These are phyloP conservation scores for Anoura caudifer DNA, from an alignment of 2,113 vertebrate genomes.

Conservation along the genomic window DNA sequence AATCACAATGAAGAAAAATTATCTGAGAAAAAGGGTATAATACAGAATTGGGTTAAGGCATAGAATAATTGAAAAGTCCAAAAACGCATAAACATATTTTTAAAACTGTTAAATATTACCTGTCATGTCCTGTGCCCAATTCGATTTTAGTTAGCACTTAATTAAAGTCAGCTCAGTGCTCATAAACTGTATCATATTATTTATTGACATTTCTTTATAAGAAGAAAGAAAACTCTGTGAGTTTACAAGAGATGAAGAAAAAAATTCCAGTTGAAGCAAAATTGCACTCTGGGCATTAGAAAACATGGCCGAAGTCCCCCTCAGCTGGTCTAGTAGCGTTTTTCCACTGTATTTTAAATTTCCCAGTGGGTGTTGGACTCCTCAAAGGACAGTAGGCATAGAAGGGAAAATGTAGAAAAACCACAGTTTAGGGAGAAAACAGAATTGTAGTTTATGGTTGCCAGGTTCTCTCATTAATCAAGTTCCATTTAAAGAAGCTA, in stretches of 20 bases:
- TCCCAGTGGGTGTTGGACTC: conserved; percentile 17
- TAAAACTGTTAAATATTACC: neutral
- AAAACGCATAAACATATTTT: neutral
- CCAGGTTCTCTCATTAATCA: neutral
- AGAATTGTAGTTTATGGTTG: neutral
- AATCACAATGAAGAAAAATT: neutral
- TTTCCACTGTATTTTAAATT: conserved; percentile 30
- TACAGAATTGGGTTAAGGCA: neutral
- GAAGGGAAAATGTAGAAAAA: conserved; percentile 34
- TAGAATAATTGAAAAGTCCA: neutral
- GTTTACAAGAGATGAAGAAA: conserved; percentile 53
- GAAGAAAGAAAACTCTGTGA: neutral
- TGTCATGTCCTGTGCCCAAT: neutral
- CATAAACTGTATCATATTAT: conserved; percentile 6
- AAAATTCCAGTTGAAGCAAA: conserved; percentile 48
- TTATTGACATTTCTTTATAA: conserved; percentile 8
- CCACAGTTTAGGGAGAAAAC: conserved; percentile 51
- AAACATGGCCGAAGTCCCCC: conserved; percentile 41
- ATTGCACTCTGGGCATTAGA: conserved; percentile 17
- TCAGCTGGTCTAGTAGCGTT: neutral
- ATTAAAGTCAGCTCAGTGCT: neutral
- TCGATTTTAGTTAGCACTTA: conserved; percentile 29
- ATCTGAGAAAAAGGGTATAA: neutral
- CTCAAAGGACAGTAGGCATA: conserved; percentile 47
- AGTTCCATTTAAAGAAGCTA: conserved; percentile 31